phyloP scores from a whole-genome alignment of 2,113 vertebrate genomes.

The Coryphaenoides rupestris region DNA sequence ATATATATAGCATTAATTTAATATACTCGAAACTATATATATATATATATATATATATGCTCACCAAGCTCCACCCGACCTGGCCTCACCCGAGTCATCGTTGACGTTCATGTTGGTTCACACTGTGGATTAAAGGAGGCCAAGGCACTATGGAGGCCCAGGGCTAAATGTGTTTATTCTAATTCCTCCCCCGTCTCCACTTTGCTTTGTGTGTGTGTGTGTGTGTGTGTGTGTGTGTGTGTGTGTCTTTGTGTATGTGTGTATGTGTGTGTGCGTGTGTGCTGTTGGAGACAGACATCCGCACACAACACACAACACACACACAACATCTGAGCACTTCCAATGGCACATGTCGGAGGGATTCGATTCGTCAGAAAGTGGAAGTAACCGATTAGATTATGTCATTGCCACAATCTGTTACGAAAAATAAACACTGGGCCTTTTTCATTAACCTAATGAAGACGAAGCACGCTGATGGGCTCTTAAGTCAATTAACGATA shows the following conservation, averaged over 20 bases:
- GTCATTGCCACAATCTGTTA: conserved; percentile 78
- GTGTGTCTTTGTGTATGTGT: too few species aligned
- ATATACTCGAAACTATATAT: too few species aligned
- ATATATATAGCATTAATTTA: too few species aligned
- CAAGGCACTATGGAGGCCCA: too few species aligned
- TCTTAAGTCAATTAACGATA: conserved; percentile 82
- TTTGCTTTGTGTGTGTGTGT: too few species aligned
- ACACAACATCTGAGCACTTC: conserved; percentile 55
- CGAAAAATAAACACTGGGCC: conserved; percentile 75
- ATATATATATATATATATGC: too few species aligned
- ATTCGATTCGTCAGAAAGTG: conserved; percentile 72
- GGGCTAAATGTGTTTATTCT: conserved; percentile 71
- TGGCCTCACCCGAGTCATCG: conserved; percentile 62
- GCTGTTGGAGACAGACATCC: conserved; percentile 62
- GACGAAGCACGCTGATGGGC: conserved; percentile 76
- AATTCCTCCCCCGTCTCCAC: conserved; percentile 60
- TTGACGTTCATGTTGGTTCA: conserved; percentile 70
- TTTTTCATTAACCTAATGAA: conserved; percentile 83
- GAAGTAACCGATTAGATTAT: conserved; percentile 77
- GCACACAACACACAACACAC: conserved; percentile 45
- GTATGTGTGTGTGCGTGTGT: too few species aligned
- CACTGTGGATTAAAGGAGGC: conserved; percentile 67
- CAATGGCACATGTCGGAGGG: conserved; percentile 62
- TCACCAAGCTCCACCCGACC: too few species aligned
- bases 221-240: too few species aligned